Evolutionary conservation across 2,888 invertebrate species (phyloP).

Genomic region (Heterodera filipjevi): DNA sequence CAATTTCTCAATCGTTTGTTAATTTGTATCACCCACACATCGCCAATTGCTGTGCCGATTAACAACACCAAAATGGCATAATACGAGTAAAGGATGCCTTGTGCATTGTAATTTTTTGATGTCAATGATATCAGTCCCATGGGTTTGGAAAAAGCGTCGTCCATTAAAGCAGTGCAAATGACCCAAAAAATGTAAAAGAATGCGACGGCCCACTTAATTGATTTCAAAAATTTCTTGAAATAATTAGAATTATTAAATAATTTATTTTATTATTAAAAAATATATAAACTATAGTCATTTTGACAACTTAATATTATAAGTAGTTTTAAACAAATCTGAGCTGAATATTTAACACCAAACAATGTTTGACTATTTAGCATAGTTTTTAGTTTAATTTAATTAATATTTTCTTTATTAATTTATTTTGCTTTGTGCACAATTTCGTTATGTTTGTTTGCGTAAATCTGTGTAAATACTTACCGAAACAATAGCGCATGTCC

Average conservation of each 20-base stretch:
- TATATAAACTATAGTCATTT: too few relatives aligned
- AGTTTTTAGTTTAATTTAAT: too few relatives aligned
- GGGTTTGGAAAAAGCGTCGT: constrained; percentile 10
- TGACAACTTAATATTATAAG: too few relatives aligned
- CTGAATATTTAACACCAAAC: too few relatives aligned
- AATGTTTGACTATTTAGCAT: too few relatives aligned
- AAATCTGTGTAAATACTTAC: background rate
- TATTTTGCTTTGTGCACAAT: too few relatives aligned
- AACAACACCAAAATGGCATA: constrained; percentile 1
- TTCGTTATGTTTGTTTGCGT: too few relatives aligned
- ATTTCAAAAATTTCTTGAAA: too few relatives aligned
- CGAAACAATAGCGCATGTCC: background rate
- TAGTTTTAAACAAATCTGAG: too few relatives aligned
- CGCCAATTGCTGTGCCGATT: background rate
- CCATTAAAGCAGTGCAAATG: constrained; percentile 13
- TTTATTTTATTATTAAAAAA: too few relatives aligned
- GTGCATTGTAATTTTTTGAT: constrained; percentile 19
- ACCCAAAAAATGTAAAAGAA: constrained; percentile 14
- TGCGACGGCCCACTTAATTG: constrained; percentile 5
- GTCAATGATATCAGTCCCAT: constrained; percentile 8
- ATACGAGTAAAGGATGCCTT: background rate
- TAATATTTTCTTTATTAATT: too few relatives aligned
- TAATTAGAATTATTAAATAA: too few relatives aligned
- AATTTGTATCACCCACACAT: background rate
- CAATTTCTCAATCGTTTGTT: background rate